Conservation (phyloP, 2,113 vertebrate species). For the Trematomus loennbergii region DNA sequence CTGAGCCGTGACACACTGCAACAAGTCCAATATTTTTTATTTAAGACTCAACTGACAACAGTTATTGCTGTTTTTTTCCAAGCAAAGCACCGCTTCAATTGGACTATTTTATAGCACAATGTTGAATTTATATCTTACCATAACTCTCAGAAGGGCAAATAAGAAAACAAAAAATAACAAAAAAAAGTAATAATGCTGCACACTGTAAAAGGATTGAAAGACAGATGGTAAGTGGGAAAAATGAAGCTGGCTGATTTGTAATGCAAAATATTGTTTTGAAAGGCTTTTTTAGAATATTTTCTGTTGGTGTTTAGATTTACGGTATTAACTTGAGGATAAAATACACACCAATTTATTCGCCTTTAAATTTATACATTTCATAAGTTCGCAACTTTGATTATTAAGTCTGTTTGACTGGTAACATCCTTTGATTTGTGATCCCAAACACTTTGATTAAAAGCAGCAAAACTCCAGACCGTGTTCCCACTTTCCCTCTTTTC, state of each 20-base stretch:
- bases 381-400: constrained; percentile 46
- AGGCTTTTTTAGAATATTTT: constrained; percentile 12
- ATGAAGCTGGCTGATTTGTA: constrained; percentile 54
- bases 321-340: constrained; percentile 20
- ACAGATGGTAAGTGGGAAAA: constrained; percentile 58
- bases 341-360: background rate
- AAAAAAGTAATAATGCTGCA: constrained; percentile 34
- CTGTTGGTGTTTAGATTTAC: background rate
- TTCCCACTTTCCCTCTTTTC: constrained; percentile 13
- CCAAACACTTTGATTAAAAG: constrained; percentile 61
- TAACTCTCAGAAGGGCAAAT: constrained; percentile 43
- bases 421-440: constrained; percentile 54
- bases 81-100: background rate
- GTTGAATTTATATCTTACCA: constrained; percentile 47
- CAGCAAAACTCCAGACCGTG: constrained; percentile 36
- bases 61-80: background rate
- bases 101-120: constrained; percentile 27
- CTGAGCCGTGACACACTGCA: constrained; percentile 10
- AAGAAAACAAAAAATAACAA: constrained; percentile 43
- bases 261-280: constrained; percentile 44
- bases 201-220: constrained; percentile 24
- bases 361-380: constrained; percentile 34
- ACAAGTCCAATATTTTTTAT: constrained; percentile 1
- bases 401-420: constrained; percentile 51
- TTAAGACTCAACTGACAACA: background rate